Evolutionary conservation across 2,888 invertebrate species (phyloP).

Genomic region (Watsonalla cultraria): DNA sequence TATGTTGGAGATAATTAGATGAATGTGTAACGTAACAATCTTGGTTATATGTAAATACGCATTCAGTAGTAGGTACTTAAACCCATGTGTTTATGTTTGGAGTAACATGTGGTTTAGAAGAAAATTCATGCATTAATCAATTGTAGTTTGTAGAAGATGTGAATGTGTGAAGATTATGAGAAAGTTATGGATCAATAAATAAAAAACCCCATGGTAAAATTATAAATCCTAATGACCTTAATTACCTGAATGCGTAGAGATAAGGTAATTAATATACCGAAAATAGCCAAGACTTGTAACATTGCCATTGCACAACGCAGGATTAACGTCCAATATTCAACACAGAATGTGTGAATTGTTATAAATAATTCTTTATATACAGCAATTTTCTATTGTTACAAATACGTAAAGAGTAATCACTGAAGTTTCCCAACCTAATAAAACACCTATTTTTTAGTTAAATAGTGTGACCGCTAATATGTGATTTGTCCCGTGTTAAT

Average conservation of each 20-base stretch:
- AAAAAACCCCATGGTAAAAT: no score
- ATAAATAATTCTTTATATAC: constrained; percentile 33
- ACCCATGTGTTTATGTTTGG: no score
- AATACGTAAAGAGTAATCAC: constrained; percentile 6
- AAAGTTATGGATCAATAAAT: no score
- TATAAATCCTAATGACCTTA: no score
- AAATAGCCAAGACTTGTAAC: constrained; percentile 11
- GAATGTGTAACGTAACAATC: no score
- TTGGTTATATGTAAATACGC: no score
- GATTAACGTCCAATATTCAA: constrained; percentile 7
- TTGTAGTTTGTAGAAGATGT: no score
- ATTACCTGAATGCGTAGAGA: neutral
- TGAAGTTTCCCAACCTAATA: constrained; percentile 8
- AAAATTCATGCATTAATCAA: no score
- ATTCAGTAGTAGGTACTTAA: no score
- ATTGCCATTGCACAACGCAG: constrained; percentile 16
- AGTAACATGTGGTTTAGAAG: no score
- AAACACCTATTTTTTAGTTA: constrained; percentile 13
- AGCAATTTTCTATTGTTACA: constrained; percentile 16
- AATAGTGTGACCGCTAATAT: neutral
- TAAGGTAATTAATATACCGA: constrained; percentile 5
- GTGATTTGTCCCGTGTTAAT: constrained; percentile 10
- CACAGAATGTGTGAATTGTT: constrained; percentile 46
- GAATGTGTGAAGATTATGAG: no score
- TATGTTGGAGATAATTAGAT: no score